Percentiles rank a stretch among this genome's conserved stretches.
phyloP scores from a whole-genome alignment of 2,797 vertebrate species.

The Cryptoblepharus egeriae region DNA sequence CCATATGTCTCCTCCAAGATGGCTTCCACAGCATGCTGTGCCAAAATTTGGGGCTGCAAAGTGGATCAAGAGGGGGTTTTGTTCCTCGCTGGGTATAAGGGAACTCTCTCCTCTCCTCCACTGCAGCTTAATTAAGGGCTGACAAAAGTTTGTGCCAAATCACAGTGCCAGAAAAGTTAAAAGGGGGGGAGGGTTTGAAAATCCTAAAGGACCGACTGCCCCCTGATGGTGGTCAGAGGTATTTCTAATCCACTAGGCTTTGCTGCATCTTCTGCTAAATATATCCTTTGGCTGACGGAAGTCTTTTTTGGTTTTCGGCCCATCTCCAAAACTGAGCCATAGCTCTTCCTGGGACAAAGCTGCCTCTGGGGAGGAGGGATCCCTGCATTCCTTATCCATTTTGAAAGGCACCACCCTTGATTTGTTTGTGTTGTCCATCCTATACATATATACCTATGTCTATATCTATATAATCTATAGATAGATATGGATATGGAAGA shows the following conservation, averaged over 20 bases:
- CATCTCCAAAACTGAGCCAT: conserved; percentile 30
- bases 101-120: conserved; percentile 13
- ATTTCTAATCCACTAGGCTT: conserved; percentile 33
- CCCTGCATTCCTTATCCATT: background rate
- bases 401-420: conserved; percentile 3
- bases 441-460: background rate
- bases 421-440: conserved; percentile 13
- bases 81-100: conserved; percentile 15
- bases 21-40: conserved; percentile 26
- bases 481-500: conserved; percentile 3
- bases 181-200: background rate
- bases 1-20: conserved; percentile 8
- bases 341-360: conserved; percentile 25
- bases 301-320: conserved; percentile 4
- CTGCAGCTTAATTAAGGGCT: conserved; percentile 41
- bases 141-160: conserved; percentile 39
- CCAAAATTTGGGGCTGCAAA: conserved; percentile 36
- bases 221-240: conserved; percentile 24
- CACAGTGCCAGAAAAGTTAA: background rate
- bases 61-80: conserved; percentile 32
- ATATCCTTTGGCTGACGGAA: background rate
- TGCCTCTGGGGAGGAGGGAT: conserved; percentile 14
- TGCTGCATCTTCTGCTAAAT: conserved; percentile 13
- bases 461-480: background rate
- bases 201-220: conserved; percentile 7